A percentile compares a stretch with the other conserved stretches of the same genome.
These are phyloP conservation scores for Pseudomyrmex flavicornis DNA, from an alignment of 1,140 invertebrate species.

Conservation along the genomic window DNA sequence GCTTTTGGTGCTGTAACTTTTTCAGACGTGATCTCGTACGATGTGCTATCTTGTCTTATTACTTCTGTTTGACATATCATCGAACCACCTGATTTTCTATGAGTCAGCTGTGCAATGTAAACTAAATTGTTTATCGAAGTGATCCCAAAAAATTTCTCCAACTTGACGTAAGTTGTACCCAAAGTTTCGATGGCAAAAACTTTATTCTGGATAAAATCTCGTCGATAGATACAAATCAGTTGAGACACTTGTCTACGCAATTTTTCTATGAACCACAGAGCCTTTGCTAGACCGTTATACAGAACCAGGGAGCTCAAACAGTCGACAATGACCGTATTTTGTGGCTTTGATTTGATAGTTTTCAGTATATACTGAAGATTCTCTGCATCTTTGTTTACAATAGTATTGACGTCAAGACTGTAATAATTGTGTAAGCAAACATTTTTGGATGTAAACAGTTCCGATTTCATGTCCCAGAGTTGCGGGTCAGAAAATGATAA, in stretches of 20 bases:
- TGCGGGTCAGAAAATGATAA: conserved; percentile 78
- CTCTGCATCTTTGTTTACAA: conserved; percentile 65
- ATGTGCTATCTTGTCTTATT: conserved; percentile 75
- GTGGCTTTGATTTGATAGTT: conserved; percentile 54
- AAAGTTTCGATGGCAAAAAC: conserved; percentile 80
- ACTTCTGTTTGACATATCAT: conserved; percentile 74
- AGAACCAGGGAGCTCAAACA: conserved; percentile 80
- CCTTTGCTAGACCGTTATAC: conserved; percentile 73
- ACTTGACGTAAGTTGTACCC: conserved; percentile 78
- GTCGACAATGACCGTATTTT: conserved; percentile 74
- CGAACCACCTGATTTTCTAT: conserved; percentile 75
- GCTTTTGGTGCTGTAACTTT: conserved; percentile 1
- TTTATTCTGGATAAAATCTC: conserved; percentile 75
- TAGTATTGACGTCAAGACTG: conserved; percentile 37
- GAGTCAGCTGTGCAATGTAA: conserved; percentile 73
- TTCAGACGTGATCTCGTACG: conserved; percentile 69
- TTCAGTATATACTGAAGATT: conserved; percentile 70
- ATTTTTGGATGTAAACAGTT: conserved; percentile 67
- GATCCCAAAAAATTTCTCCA: conserved; percentile 66
- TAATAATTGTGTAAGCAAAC: conserved; percentile 80
- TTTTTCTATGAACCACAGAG: conserved; percentile 78
- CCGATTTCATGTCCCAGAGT: conserved; percentile 61
- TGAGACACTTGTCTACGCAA: conserved; percentile 73
- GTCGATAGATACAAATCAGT: conserved; percentile 81
- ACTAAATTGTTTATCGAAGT: conserved; percentile 66